These are phyloP conservation scores for Silurus meridionalis DNA, from an alignment of 2,113 vertebrate genomes.

Conservation along the genomic window DNA sequence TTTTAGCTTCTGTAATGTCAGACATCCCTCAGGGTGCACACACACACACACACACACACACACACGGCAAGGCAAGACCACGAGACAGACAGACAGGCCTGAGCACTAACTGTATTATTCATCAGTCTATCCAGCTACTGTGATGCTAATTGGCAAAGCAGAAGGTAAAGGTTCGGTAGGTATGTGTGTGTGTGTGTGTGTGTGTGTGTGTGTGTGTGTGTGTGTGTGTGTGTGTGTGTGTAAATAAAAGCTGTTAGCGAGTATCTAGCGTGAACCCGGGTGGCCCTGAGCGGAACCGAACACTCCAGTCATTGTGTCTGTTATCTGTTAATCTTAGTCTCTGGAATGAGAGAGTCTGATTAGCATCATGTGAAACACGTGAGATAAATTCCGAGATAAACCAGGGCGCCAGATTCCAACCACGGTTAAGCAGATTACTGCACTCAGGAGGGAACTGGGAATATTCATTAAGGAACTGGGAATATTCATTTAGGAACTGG, in stretches of 20 bases:
- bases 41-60: not conserved
- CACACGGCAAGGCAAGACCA: not conserved
- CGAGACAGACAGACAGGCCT: not conserved
- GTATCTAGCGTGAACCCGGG: conserved; percentile 2
- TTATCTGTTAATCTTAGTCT: conserved; percentile 42
- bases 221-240: conserved; percentile 1
- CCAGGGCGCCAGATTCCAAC: no score
- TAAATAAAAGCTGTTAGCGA: conserved; percentile 31
- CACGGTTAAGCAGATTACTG: no score
- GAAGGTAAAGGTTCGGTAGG: conserved; percentile 39
- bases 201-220: no score
- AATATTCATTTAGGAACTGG: no score
- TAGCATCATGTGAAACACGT: conserved; percentile 8
- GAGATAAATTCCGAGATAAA: no score
- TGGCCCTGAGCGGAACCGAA: conserved; percentile 3
- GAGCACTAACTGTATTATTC: conserved; percentile 60
- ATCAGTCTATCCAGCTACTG: conserved; percentile 51
- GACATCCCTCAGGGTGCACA: not conserved
- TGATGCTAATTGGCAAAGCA: conserved; percentile 57
- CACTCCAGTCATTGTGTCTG: conserved; percentile 7
- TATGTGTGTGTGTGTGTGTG: conserved; percentile 7
- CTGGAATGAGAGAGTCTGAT: conserved; percentile 44
- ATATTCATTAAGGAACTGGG: no score
- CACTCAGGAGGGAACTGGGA: no score
- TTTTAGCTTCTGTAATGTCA: not conserved